Percentiles rank a stretch among this genome's conserved stretches.
These are phyloP conservation scores for Iguana delicatissima DNA, from an alignment of 2,797 vertebrate genomes.

Conservation along the genomic window DNA sequence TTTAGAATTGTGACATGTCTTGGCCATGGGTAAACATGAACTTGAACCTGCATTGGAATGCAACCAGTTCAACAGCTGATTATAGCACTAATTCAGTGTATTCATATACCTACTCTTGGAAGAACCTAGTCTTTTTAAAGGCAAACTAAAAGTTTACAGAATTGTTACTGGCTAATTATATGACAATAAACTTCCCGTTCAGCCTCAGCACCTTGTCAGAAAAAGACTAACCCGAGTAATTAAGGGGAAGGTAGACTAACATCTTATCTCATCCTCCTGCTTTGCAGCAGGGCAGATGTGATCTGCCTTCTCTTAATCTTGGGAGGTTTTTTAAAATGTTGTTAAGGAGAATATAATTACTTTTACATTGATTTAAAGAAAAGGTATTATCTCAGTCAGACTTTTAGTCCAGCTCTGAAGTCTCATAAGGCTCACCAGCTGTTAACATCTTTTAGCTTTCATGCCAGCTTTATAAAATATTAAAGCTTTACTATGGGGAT, in stretches of 20 bases:
- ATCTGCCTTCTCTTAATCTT: constrained; percentile 11
- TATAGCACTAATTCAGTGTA: neutral
- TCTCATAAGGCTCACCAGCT: constrained; percentile 53
- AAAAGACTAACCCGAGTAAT: neutral
- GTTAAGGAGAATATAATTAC: constrained; percentile 22
- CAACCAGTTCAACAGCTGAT: neutral
- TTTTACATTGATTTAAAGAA: constrained; percentile 45
- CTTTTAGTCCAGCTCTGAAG: constrained; percentile 40
- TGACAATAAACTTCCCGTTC: neutral
- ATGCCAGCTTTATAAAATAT: constrained; percentile 52
- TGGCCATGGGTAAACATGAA: neutral
- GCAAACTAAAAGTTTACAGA: neutral
- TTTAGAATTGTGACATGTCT: neutral
- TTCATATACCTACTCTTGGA: neutral
- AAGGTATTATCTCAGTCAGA: constrained; percentile 46
- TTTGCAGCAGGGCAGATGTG: neutral
- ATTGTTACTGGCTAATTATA: neutral
- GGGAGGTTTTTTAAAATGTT: constrained; percentile 34
- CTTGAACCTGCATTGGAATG: neutral
- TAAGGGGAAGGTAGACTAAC: neutral
- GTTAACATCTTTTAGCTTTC: constrained; percentile 58
- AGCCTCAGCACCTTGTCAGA: neutral
- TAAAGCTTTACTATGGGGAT: constrained; percentile 58
- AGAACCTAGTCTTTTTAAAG: neutral
- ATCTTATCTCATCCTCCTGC: neutral